phyloP scores from a whole-genome alignment of 2,797 vertebrate genomes.

The Xenops minutus region DNA sequence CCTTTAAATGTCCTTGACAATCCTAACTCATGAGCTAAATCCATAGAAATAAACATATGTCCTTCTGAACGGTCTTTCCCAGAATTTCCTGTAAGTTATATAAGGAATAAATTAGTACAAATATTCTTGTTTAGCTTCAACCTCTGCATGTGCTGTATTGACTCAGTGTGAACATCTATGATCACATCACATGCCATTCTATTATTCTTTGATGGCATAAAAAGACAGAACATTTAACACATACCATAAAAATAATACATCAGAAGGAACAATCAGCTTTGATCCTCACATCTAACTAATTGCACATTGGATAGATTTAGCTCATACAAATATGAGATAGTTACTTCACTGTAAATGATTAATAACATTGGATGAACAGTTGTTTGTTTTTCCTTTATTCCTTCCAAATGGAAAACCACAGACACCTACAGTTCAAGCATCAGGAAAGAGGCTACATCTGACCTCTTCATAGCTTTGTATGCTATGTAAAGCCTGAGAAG shows the following conservation, averaged over 20 bases:
- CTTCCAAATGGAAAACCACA: not conserved
- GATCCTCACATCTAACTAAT: constrained; percentile 74
- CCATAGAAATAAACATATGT: not conserved
- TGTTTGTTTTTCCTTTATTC: constrained; percentile 47
- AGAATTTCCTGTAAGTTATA: not conserved
- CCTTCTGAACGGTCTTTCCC: not conserved
- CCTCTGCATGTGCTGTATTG: constrained; percentile 17
- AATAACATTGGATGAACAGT: constrained; percentile 57
- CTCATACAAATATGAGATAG: constrained; percentile 53
- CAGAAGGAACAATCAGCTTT: constrained; percentile 66
- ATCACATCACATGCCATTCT: constrained; percentile 53
- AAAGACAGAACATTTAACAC: constrained; percentile 38
- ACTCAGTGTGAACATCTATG: constrained; percentile 33
- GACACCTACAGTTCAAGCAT: constrained; percentile 22
- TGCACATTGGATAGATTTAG: constrained; percentile 60
- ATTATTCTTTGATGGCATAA: constrained; percentile 67
- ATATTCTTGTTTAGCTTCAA: not conserved
- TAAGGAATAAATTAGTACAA: not conserved
- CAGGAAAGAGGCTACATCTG: not conserved
- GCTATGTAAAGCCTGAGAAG: not conserved
- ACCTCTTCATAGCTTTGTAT: not conserved
- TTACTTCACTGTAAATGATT: constrained; percentile 71
- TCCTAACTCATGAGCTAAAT: not conserved
- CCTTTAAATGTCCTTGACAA: not conserved
- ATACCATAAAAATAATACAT: constrained; percentile 72